Base-by-base conservation (phyloP, 2,797 vertebrate genomes). In the Hephaestus fuliginosus region DNA sequence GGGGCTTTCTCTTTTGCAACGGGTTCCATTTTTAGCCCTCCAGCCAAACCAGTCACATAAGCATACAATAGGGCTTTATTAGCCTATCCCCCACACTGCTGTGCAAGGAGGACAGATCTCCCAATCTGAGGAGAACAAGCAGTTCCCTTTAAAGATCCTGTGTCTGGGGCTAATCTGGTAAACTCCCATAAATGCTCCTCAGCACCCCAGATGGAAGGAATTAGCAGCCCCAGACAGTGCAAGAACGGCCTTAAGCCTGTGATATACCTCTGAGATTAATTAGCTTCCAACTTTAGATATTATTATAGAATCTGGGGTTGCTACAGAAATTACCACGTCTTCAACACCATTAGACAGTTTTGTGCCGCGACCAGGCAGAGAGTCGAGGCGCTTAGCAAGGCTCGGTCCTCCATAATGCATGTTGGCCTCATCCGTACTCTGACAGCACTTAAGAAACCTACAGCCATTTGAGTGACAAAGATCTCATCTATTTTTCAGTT, bases 401-500 rank as follows among this genome's bases (percentile, higher is more conserved):
- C 90, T 81, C 86, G 61, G 84, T 92, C 88, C 89, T 95, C 90
- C 92, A 95, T 95, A 93, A 95, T 96, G 93, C 91, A 96, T 95
- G 93, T 86, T 85, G 91, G 92, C 94, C 89, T 93, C 94, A 90
- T 93, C 89, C 88, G 62, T 87, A 81, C 91, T 90, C 92, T 93
- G 92, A 93, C 93, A 95, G 94, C 93, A 93, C 94, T 95, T 93
- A 94, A 93, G 91, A 91, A 95, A 93, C 93, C 92, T 94, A 91
- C 92, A 93, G 91, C 93, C 91, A 93, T 95, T 95, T 95, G 94
- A 95, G 95, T 94, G 93, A 95, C 95, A 95, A 96, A 95, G 92
- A 95, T 93, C 94, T 96, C 95, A 96, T 96, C 93, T 92, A 95
- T 95, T 94, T 95, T 96, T 96, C 89, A 96, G 93, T 92, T 92